Base-by-base conservation (phyloP, 2,888 invertebrate species). In the Xanthia icteritia region DNA sequence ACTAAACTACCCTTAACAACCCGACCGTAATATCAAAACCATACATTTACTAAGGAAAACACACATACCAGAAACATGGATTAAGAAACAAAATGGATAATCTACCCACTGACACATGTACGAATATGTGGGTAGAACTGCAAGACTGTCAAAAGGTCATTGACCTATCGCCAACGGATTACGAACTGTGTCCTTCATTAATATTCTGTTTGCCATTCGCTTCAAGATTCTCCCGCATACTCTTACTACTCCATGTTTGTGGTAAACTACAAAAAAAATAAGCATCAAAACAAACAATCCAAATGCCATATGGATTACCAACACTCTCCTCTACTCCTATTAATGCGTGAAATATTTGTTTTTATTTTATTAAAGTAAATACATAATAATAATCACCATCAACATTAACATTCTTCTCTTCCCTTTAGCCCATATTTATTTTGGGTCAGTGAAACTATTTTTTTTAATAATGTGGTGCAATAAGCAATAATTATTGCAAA, bases 1-100 rank as follows among this genome's bases (percentile, higher is more conserved):
- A 77, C 77, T 79, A 80, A 67, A 54, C 79, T 82, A 82, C 75
- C 73, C 74, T 64, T 61, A 84, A 85, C 83, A 81, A 78, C 79
- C 77, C 76, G 31, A 70, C 27, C 76, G 56, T 60, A 81, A 69
- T 83, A 69, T 66, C 60, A 85, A 79, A 79, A 66, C 51, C 67
- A 82, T 76, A 71, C 76, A 63, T 56, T 51, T 27, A 51, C 9
- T 66, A 45, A 63, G 36, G 36, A 45, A 79, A 83, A 74, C 68
- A 83, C 65, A 72, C 39, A 42, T 63, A 72, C 51, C 39, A 81
- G 8, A 60, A 72, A 61, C 69, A 74, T 48, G 31, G 73, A 86
- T 51, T 64, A 75, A 56, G 27, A 48, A 56, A 42, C 3, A 61
- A 70, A 82, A 74, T 31, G 9, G 27, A 66, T 27, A 56, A 36